phyloP scores from a whole-genome alignment of 2,113 vertebrate genomes.

The Apteryx mantelli region DNA sequence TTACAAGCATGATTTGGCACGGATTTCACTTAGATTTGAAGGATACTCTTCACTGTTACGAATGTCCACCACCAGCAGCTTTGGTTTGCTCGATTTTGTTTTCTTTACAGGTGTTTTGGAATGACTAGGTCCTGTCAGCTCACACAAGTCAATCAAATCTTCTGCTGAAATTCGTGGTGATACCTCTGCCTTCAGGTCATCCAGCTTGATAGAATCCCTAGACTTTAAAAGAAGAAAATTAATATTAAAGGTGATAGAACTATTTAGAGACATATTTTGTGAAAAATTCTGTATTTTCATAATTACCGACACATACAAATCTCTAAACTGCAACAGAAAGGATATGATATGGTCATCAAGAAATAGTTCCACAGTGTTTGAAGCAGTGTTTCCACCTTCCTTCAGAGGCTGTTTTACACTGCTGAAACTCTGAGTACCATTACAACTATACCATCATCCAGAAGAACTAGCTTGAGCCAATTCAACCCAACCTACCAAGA shows the following conservation, averaged over 20 bases:
- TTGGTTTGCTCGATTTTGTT: slow-evolving; percentile 88
- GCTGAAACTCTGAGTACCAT: background rate
- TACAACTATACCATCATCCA: background rate
- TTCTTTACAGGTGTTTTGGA: slow-evolving; percentile 87
- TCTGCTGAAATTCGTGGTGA: slow-evolving; percentile 95
- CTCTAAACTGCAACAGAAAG: background rate
- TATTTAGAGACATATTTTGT: background rate
- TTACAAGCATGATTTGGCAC: background rate
- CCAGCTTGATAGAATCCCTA: slow-evolving; percentile 90
- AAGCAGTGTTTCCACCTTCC: background rate
- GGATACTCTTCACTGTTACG: slow-evolving; percentile 96
- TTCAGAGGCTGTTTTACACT: background rate
- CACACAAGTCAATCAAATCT: slow-evolving; percentile 95
- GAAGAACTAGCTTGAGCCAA: background rate
- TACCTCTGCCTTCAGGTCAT: slow-evolving; percentile 93
- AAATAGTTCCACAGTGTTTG: background rate
- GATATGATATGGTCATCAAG: background rate
- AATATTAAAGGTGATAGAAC: background rate
- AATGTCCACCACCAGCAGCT: slow-evolving; percentile 94
- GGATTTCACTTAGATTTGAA: slow-evolving; percentile 54
- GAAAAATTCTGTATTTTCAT: background rate
- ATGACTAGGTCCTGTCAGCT: slow-evolving; percentile 82
- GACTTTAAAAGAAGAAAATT: slow-evolving; percentile 78
- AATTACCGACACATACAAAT: background rate
- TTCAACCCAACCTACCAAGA: background rate